These are phyloP conservation scores for Apantesis nais DNA, from an alignment of 2,888 invertebrate species.

Conservation along the genomic window DNA sequence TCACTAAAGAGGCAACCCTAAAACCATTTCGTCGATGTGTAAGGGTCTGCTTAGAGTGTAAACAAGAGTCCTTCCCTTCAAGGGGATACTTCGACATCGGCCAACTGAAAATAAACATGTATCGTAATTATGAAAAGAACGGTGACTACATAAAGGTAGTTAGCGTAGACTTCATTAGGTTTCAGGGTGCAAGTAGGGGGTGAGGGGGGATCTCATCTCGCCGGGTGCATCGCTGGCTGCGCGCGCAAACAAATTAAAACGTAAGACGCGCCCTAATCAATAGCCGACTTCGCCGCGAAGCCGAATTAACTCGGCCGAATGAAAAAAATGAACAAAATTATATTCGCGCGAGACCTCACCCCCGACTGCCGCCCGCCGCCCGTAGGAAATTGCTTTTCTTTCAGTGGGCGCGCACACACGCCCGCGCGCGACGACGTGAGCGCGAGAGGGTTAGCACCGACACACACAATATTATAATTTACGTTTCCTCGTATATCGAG, in stretches of 20 bases:
- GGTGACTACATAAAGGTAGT: constrained; percentile 75
- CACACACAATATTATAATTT: constrained; percentile 86
- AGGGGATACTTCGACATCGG: constrained; percentile 44
- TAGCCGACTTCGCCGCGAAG: constrained; percentile 84
- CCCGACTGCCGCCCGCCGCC: constrained; percentile 67
- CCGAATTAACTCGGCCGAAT: constrained; percentile 85
- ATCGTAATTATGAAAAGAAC: constrained; percentile 74
- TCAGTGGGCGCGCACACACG: constrained; percentile 84
- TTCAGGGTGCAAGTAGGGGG: constrained; percentile 48
- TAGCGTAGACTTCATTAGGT: constrained; percentile 80
- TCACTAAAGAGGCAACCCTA: constrained; percentile 42
- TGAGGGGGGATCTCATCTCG: constrained; percentile 71
- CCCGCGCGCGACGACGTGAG: constrained; percentile 61
- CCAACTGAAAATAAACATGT: constrained; percentile 61
- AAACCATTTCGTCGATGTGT: constrained; percentile 37
- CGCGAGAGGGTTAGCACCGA: constrained; percentile 82
- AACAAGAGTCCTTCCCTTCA: constrained; percentile 46
- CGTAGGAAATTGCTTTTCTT: constrained; percentile 86
- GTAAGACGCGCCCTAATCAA: constrained; percentile 86
- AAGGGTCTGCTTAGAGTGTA: constrained; percentile 52
- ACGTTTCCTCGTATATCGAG: constrained; percentile 84
- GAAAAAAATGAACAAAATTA: constrained; percentile 86
- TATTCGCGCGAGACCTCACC: constrained; percentile 84
- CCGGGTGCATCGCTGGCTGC: constrained; percentile 81
- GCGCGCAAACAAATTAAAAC: constrained; percentile 86